phyloP scores from a whole-genome alignment of 2,797 vertebrate species.

The Podarcis lilfordi region DNA sequence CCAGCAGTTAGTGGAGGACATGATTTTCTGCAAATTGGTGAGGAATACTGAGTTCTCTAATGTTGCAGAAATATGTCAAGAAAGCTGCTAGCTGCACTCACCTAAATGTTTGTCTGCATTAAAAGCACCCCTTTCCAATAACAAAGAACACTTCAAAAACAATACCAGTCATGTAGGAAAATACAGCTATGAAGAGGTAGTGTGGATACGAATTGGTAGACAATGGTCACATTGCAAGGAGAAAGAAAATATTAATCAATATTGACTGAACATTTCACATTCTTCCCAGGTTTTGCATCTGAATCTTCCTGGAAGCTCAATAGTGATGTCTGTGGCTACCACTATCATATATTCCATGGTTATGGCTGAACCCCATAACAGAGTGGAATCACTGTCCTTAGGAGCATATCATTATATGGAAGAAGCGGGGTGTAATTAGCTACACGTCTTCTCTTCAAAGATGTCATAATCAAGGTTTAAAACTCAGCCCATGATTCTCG shows the following conservation, averaged over 20 bases:
- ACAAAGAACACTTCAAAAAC: background rate
- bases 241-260: background rate
- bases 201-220: background rate
- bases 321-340: background rate
- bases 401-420: background rate
- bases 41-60: background rate
- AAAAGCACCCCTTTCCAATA: background rate
- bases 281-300: background rate
- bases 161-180: background rate
- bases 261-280: background rate
- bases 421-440: rapidly evolving
- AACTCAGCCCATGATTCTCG: background rate
- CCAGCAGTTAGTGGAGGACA: background rate
- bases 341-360: background rate
- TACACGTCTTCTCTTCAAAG: rapidly evolving
- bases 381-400: background rate
- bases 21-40: background rate
- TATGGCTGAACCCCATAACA: background rate
- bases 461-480: background rate
- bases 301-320: background rate
- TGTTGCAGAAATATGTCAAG: too few species aligned
- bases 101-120: background rate
- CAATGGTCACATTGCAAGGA: background rate
- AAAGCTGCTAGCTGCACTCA: background rate
- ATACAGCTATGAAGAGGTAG: background rate